A percentile compares a stretch with the other conserved stretches of the same genome.
These are phyloP conservation scores for Andricus grossulariae DNA, from an alignment of 1,140 invertebrate genomes.

Conservation along the genomic window DNA sequence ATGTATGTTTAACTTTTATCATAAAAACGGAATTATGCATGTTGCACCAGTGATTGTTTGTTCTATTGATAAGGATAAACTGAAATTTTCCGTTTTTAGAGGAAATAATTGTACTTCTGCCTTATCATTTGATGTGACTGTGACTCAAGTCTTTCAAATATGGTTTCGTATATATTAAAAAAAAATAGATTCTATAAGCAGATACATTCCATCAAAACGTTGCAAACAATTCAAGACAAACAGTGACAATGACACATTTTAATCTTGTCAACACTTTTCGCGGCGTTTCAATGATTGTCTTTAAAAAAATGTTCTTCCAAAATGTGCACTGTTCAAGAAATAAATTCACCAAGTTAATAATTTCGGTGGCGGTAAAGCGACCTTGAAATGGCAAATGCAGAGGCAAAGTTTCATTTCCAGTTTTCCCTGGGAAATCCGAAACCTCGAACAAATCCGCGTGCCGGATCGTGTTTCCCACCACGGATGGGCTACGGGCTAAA, in stretches of 20 bases:
- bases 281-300: no score
- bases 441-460: constrained; percentile 39
- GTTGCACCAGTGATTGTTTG: constrained; percentile 57
- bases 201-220: no score
- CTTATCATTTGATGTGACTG: no score
- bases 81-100: neutral
- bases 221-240: no score
- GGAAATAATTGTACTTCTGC: neutral
- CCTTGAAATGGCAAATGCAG: constrained; percentile 25
- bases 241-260: no score
- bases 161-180: no score
- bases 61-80: constrained; percentile 8
- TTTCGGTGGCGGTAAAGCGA: constrained; percentile 44
- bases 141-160: no score
- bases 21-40: constrained; percentile 63
- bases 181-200: no score
- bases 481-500: constrained; percentile 56
- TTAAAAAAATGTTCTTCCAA: no score
- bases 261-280: no score
- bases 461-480: constrained; percentile 25
- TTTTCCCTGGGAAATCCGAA: constrained; percentile 40
- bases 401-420: constrained; percentile 35
- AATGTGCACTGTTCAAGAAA: no score
- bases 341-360: constrained; percentile 62
- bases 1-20: constrained; percentile 5